Conservation (phyloP, 2,888 invertebrate genomes). For the Tinea pellionella region DNA sequence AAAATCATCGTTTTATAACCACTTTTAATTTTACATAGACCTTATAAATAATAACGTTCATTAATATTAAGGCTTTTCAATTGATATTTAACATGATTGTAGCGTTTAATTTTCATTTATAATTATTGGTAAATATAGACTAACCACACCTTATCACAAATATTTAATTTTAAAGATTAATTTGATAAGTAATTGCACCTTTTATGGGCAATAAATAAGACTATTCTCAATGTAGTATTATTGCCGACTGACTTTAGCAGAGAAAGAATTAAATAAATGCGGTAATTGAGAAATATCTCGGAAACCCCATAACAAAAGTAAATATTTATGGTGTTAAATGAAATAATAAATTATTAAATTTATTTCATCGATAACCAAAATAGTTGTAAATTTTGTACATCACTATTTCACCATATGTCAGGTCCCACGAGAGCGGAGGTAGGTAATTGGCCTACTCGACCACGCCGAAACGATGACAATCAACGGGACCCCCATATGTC, state of each 20-base stretch:
- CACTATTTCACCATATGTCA: slow-evolving; percentile 41
- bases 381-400: slow-evolving; percentile 18
- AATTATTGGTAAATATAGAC: neutral
- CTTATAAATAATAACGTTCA: neutral
- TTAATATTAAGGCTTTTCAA: neutral
- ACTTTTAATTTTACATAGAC: neutral
- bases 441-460: slow-evolving; percentile 44
- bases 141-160: too few relatives aligned
- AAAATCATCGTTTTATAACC: slow-evolving; percentile 1
- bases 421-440: slow-evolving; percentile 37
- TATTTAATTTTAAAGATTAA: too few relatives aligned
- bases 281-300: too few relatives aligned
- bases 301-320: too few relatives aligned
- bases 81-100: slow-evolving; percentile 2
- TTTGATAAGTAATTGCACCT: too few relatives aligned
- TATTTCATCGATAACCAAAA: neutral
- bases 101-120: neutral
- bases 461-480: slow-evolving; percentile 17
- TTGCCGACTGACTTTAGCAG: too few relatives aligned
- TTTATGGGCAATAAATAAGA: too few relatives aligned
- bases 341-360: too few relatives aligned
- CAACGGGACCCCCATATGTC: slow-evolving; percentile 8
- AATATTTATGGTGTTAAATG: too few relatives aligned
- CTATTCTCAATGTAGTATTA: too few relatives aligned
- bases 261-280: too few relatives aligned